These are phyloP conservation scores for Cebus imitator DNA, from an alignment of 2,113 vertebrate genomes.

Conservation along the genomic window DNA sequence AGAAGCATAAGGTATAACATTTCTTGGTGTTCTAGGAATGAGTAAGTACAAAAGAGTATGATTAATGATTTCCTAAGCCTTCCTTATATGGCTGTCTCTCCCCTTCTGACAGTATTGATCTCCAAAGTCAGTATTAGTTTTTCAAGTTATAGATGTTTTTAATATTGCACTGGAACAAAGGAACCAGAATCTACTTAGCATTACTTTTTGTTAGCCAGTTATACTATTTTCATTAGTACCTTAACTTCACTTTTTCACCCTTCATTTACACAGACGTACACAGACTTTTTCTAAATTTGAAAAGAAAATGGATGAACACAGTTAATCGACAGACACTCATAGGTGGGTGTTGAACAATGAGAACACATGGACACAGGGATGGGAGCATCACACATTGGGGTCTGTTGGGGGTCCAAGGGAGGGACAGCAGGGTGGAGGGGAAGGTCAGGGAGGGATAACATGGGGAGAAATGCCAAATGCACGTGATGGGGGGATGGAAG, in stretches of 20 bases:
- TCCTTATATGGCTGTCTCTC: background rate
- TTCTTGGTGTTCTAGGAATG: fast-evolving
- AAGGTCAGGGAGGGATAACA: too few relatives aligned
- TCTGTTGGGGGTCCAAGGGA: too few relatives aligned
- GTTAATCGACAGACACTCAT: background rate
- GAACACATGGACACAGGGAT: too few relatives aligned
- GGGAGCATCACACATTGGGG: too few relatives aligned
- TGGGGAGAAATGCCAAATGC: too few relatives aligned
- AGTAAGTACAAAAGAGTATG: background rate
- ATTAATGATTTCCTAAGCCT: background rate
- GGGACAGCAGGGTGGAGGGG: too few relatives aligned
- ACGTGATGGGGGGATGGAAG: too few relatives aligned
- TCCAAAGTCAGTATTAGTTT: background rate
- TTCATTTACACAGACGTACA: background rate
- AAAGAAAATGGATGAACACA: background rate
- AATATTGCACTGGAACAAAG: background rate
- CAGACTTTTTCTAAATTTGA: background rate
- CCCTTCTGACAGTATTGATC: background rate
- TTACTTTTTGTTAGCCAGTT: background rate
- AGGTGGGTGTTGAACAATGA: too few relatives aligned
- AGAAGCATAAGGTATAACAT: background rate
- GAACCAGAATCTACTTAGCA: background rate
- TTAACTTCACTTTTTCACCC: background rate
- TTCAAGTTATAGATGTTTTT: background rate
- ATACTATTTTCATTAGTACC: background rate